Base-by-base conservation (phyloP, 2,888 invertebrate genomes). In the Dryococelus australis region DNA sequence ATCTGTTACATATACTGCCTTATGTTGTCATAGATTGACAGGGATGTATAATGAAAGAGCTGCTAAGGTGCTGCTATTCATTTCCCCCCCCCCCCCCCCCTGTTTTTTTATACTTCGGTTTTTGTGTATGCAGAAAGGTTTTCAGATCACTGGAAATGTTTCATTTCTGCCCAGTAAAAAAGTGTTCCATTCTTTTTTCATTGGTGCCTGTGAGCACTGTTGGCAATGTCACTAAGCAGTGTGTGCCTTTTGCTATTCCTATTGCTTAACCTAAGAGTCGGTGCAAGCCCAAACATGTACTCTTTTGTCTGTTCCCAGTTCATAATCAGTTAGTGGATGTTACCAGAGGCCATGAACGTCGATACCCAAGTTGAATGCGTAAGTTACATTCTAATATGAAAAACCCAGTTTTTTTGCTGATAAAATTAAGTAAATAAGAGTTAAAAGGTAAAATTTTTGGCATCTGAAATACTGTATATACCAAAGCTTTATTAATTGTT, bases 21-120 rank as follows among this genome's bases (percentile, higher is more conserved):
- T 99, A 99, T 94, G 98, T 98, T 93, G 96, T 98, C 93, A 97
- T 98, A 93, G 98, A 98, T 96, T 98, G 94, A 95, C 79, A 80
- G 20, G 35, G 35, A 47, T 83, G 43, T 35, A 35, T 24, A n/a
- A 24, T 35, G 83, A 28, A 83, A 83, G 28, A 83, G 28, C 43
- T 27, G 83, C 83, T 6, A n/a, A 28, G 65, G 65, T 20, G 28
- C 43, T 24, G 83, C 43, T 83, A 27, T 28, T 83, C 26, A 24
- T 83, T 35, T 83, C 28, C 43, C 28, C 28, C 43, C 83, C 43
- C 43, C 28, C 43, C 28, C 28, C 43, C 83, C 43, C 43, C 28
- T 35, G 83, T 83, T 28, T 83, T 83, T 28, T 83, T 24, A 35
- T 28, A 35, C 35, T 83, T 28, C 27, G 10, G 26, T 80, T 83